Percentiles rank a stretch among this genome's conserved stretches.
Evolutionary conservation across 37 sponge, comb jelly and placozoan genomes (phyloP).

Genomic region (Axinella damicornis): DNA sequence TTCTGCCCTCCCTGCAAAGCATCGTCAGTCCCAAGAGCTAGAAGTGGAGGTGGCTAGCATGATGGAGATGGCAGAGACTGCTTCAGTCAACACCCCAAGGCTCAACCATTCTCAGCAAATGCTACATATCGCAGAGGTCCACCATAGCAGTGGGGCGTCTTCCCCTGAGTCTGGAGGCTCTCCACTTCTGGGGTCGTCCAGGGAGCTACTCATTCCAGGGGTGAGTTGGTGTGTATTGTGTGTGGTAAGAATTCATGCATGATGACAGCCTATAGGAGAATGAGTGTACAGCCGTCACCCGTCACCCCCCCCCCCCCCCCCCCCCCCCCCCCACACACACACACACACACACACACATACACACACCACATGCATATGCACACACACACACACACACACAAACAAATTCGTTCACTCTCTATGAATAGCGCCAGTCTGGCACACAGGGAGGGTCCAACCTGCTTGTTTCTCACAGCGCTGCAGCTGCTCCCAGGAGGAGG

Average conservation of each 20-base stretch:
- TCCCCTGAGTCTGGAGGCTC: not conserved
- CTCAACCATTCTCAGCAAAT: not conserved
- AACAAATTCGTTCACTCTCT: too few species aligned
- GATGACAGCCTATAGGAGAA: too few species aligned
- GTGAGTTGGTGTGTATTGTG: too few species aligned
- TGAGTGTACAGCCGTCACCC: too few species aligned
- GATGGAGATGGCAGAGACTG: conserved; percentile 75
- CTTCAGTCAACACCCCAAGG: conserved; percentile 8
- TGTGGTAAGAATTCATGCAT: too few species aligned
- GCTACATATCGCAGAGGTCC: conserved; percentile 7
- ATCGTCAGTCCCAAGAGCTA: conserved; percentile 55
- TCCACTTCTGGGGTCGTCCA: not conserved
- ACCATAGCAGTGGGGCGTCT: not conserved
- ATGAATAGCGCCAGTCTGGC: not conserved
- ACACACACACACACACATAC: too few species aligned
- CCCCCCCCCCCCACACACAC: too few species aligned
- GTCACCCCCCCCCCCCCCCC: too few species aligned
- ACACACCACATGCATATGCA: too few species aligned
- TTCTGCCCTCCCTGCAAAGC: not conserved
- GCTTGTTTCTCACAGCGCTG: not conserved
- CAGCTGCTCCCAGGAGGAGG: not conserved
- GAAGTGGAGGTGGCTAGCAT: conserved; percentile 76
- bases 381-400: conserved; percentile 11
- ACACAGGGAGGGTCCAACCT: not conserved
- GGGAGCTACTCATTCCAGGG: not conserved